phyloP scores from a whole-genome alignment of 2,888 invertebrate genomes.

The Alviniconcha strummeri region DNA sequence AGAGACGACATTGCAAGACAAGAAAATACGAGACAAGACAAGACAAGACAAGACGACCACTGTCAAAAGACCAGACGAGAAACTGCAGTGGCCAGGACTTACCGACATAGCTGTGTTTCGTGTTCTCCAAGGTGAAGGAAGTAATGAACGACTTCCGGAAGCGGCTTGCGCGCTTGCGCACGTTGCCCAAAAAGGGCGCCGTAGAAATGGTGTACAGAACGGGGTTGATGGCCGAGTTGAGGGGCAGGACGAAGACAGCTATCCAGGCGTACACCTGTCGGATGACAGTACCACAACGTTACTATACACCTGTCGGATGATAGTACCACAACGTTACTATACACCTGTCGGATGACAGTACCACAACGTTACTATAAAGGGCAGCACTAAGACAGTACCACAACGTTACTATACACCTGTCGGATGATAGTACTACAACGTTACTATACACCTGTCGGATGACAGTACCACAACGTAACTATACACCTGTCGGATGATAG shows the following conservation, averaged over 20 bases:
- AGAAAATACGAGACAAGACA: not conserved
- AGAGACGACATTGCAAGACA: no score
- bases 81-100: constrained; percentile 31
- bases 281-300: not conserved
- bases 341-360: no score
- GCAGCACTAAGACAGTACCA: no score
- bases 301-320: no score
- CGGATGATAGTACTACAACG: no score
- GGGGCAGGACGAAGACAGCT: constrained; percentile 76
- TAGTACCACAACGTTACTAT: no score
- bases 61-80: no score
- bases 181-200: constrained; percentile 65
- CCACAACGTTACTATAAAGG: no score
- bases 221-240: constrained; percentile 77
- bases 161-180: constrained; percentile 57
- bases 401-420: no score
- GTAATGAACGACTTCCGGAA: constrained; percentile 68
- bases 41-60: not conserved
- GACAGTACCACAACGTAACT: no score
- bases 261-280: constrained; percentile 76
- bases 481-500: no score
- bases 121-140: constrained; percentile 62
- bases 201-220: constrained; percentile 75
- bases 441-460: no score
- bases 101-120: constrained; percentile 65